Base-by-base conservation (phyloP, 2,113 vertebrate genomes). In the Ctenodactylus gundi region DNA sequence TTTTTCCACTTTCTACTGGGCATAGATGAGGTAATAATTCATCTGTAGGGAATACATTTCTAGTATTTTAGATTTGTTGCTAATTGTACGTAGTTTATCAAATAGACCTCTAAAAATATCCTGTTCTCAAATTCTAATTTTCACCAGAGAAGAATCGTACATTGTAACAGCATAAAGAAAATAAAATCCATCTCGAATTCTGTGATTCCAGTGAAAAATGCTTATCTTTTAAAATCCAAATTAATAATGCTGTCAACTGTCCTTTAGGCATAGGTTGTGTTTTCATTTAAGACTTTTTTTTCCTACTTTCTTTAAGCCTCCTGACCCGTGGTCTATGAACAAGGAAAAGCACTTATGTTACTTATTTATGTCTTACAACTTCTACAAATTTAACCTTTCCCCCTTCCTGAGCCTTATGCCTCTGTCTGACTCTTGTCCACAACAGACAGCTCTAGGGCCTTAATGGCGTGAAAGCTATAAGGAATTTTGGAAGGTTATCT, bases 71-170 rank as follows among this genome's bases (percentile, higher is more conserved):
- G 14, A 55, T 78, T 91, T 97, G 96, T 90, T 90, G 14, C 57
- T 89, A 31, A 81, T 89, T 82, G 88, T 65, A 85, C 82, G 94
- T 91, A 85, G 34, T 65, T 94, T 53, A 90, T 87, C 36, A 94
- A 82, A 12, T 76, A 91, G 62, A 55, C 31, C 6, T 2, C 60
- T 93, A 76, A 94, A 94, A 90, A 62, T 96, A 41, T 93, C 65
- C 88, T 96, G 82, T 96, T 97, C 85, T 94, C 88, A 85, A 96
- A 95, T 93, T 98, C 90, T 64, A 91, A 10, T 94, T 97, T 97
- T 96, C 88, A 97, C 77, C 85, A 94, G 88, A 96, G 55, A 92
- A 78, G 62, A 90, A 76, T 83, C 80, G 76, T 97, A 97, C 95
- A 83, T 70, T 58, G 2, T 57, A 25, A 67, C 64, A 65, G 55